Base-by-base conservation (phyloP, 2,797 vertebrate species). In the Lycodopsis pacificus region DNA sequence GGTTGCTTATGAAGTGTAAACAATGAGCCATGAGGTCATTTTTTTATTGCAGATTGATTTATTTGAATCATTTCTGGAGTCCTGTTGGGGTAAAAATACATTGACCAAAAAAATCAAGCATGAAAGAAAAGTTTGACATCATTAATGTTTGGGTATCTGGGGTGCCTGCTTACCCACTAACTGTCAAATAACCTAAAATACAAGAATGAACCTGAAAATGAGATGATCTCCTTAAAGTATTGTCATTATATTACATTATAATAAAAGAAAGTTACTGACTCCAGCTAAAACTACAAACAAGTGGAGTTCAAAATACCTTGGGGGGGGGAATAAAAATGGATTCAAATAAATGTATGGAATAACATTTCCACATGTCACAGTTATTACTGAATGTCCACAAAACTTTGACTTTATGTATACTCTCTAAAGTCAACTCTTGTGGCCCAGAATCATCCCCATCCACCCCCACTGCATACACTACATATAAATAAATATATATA, bases 61-160 rank as follows among this genome's bases (percentile, higher is more conserved):
- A 34, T 42, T 58, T 62, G 10, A 66, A 70, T 61, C 6, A 48
- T 65, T 34, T 73, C n/a, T 14, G 42, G 22, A 63, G n/a, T 53
- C 30, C 15, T 62, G 19, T 54, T 9, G 3, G 27, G 13, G 7
- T 19, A 5, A 46, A 34, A 44, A 63, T n/a, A 49, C 48, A 25
- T 8, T n/a, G 22, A 38, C 5, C 10, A 27, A 30, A 4, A 32
- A 30, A 51, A 51, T 22, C 8, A 5, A 51, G 11, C 2, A 51
- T 48, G 8, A n/a, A 49, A n/a, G 20, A n/a, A 36, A 46, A 20
- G 7, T 46, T 44, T 63, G 17, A 40, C 51, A 20, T 32, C 22
- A 64, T 57, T 11, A n/a, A 9, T 25, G 10, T 53, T 53, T 53
- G 22, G 11, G n/a, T n/a, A 49, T 49, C 9, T 10, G 20, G 1